Evolutionary conservation across 2,113 vertebrate genomes (phyloP).

Genomic region (Cephalopterus ornatus): DNA sequence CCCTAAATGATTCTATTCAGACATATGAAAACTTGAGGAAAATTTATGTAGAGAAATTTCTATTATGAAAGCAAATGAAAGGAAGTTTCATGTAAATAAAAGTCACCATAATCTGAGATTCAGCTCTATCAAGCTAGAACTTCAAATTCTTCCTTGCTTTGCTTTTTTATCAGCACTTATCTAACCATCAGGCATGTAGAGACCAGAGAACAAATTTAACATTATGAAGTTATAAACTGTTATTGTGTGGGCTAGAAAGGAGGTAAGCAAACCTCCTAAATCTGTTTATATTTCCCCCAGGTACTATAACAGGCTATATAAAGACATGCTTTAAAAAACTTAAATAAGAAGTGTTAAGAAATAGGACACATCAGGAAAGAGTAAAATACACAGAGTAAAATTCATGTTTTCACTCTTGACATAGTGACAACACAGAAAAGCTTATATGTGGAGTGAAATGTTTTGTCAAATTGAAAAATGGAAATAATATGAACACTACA

Average conservation of each 20-base stretch:
- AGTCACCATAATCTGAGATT: not conserved
- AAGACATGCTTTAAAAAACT: not conserved
- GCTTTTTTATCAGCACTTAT: not conserved
- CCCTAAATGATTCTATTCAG: not conserved
- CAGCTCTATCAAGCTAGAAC: not conserved
- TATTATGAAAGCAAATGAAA: not conserved
- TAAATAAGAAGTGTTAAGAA: constrained; percentile 53
- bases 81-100: not conserved
- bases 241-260: not conserved
- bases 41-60: not conserved
- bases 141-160: not conserved
- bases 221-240: not conserved
- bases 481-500: constrained; percentile 66
- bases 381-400: constrained; percentile 36
- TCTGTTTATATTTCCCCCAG: not conserved
- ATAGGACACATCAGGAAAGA: constrained; percentile 28
- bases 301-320: not conserved
- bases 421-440: constrained; percentile 47
- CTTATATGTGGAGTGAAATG: constrained; percentile 25
- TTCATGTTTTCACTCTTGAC: constrained; percentile 56
- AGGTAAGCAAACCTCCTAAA: constrained; percentile 22
- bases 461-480: constrained; percentile 69
- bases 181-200: not conserved
- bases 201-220: not conserved
- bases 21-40: not conserved